Evolutionary conservation across 2,113 vertebrate genomes (phyloP), one percentile per base, ranked within the genome.

Genomic region (Bos indicus): DNA sequence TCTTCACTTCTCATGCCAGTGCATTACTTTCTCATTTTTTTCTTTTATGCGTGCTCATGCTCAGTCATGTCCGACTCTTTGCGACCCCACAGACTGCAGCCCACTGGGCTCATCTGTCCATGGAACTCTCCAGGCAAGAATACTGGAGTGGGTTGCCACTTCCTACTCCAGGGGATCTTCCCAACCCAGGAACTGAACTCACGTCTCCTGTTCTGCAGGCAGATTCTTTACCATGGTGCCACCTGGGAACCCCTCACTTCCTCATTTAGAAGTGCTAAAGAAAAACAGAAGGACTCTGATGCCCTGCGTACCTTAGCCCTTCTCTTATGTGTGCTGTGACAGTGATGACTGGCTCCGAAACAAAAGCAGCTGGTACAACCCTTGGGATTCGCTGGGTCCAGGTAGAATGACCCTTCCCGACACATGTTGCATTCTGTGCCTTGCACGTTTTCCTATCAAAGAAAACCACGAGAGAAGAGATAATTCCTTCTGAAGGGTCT

Each of bases 361-460:
- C 99, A 99, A 98, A 99, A 99, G 98, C 99, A 99, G 90, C 97
- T 97, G 36, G 98, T 99, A 92, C 99, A 99, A 59, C 99, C 99
- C 2, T 94, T 98, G 95, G 99, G 99, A 98, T 99, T 99, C 59
- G 98, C 98, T 51, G 99, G 97, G 95, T 99, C 99, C 95, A 99
- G 98, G 97, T 99, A 98, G 99, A 99, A 99, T 5, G 99, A 99
- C 83, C 99, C 99, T 78, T 98, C 98, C 89, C 88, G 98, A 98
- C 99, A 99, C 93, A 95, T 46, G 71, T 99, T 98, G 94, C 99
- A 99, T 81, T 98, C 97, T 64, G 64, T 28, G 40, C 99, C 99
- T 97, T 98, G 99, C 51, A 99, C 99, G 48, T 99, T 99, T 97
- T 99, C 99, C 99, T 99, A 56, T 97, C 88, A 96, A 92, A 51